These are phyloP conservation scores for Noctua janthina DNA, from an alignment of 2,888 invertebrate species.

Conservation along the genomic window DNA sequence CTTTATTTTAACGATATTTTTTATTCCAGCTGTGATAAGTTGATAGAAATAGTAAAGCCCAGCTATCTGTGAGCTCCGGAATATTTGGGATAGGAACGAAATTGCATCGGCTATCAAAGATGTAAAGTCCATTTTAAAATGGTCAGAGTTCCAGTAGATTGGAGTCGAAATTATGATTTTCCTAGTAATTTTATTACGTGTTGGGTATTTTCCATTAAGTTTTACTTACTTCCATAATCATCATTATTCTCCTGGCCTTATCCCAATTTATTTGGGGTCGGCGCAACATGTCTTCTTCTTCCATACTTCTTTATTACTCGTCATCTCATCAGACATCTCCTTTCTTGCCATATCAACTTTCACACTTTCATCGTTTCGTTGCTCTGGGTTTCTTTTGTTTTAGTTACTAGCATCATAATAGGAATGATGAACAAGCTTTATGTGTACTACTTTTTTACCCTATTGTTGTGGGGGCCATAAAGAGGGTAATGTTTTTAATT, in stretches of 20 bases:
- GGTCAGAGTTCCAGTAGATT: too few species aligned
- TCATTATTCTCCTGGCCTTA: too few species aligned
- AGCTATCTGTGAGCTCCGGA: slow-evolving; percentile 20
- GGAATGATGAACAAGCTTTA: neutral
- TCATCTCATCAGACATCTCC: too few species aligned
- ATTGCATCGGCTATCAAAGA: neutral
- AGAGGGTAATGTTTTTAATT: neutral
- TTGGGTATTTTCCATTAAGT: neutral
- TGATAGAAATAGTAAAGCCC: slow-evolving; percentile 6
- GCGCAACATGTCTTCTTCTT: too few species aligned
- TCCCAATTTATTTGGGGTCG: too few species aligned
- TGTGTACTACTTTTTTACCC: neutral
- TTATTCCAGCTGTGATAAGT: slow-evolving; percentile 24
- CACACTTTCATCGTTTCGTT: too few species aligned
- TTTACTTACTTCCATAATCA: neutral
- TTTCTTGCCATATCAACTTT: too few species aligned
- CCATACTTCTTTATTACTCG: too few species aligned
- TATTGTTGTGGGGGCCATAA: neutral
- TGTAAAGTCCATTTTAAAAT: too few species aligned
- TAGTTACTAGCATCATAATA: neutral
- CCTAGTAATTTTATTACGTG: slow-evolving; percentile 21
- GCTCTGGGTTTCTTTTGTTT: neutral
- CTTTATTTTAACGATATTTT: neutral
- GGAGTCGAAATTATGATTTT: neutral
- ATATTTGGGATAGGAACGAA: neutral